Evolutionary conservation across 2,888 invertebrate species (phyloP).

Genomic region (Lordiphosa andalusiaca): DNA sequence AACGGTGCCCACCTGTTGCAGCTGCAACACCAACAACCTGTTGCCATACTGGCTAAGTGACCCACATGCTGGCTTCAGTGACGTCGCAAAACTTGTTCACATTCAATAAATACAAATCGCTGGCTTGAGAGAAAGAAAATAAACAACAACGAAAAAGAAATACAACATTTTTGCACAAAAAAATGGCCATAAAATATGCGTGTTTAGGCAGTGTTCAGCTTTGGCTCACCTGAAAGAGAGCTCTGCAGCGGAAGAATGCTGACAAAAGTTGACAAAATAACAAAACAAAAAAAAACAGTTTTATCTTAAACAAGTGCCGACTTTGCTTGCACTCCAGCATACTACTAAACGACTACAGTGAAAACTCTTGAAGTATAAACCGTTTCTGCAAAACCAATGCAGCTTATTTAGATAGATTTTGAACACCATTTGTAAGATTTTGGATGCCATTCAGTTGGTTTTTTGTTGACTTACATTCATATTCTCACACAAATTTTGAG

Average conservation of each 20-base stretch:
- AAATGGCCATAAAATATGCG: conserved; percentile 43
- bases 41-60: conserved; percentile 64
- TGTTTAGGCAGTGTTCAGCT: conserved; percentile 30
- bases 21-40: conserved; percentile 44
- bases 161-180: conserved; percentile 29
- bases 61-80: conserved; percentile 46
- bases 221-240: conserved; percentile 17
- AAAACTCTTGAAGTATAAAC: background rate
- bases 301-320: conserved; percentile 46
- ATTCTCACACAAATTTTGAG: too few species aligned
- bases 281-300: conserved; percentile 23
- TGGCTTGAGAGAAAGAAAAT: conserved; percentile 15
- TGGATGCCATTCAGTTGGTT: too few species aligned
- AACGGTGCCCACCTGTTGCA: conserved; percentile 10
- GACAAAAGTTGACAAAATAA: conserved; percentile 52
- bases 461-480: too few species aligned
- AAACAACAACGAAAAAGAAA: conserved; percentile 2
- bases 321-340: conserved; percentile 18
- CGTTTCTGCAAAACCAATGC: too few species aligned
- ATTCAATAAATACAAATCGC: conserved; percentile 58
- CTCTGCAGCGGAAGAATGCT: conserved; percentile 44
- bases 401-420: too few species aligned
- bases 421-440: too few species aligned
- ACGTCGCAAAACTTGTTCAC: conserved; percentile 55
- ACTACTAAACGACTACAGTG: conserved; percentile 21